Base-by-base conservation (phyloP, 2,113 vertebrate species). In the Todiramphus chloris region DNA sequence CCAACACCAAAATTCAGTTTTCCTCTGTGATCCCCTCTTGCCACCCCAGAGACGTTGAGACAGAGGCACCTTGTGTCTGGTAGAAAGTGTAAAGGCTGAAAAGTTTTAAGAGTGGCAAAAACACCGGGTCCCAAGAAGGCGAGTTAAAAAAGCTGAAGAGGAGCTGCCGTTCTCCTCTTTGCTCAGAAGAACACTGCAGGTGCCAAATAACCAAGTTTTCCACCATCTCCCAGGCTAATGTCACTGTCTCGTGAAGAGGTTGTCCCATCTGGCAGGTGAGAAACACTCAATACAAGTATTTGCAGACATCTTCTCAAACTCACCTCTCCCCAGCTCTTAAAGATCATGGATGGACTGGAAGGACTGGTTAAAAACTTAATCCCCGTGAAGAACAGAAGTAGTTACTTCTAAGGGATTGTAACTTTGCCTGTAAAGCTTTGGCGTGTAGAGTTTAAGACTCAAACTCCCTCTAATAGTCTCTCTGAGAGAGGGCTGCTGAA, bases 391-490 rank as follows among this genome's bases (percentile, higher is more conserved):
- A 46, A 64, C 83, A 80, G 13, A 18, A 95, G 31, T 1, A 73
- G 50, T 44, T 72, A 33, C 35, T 83, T n/a, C 72, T 80, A 35
- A 16, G 6, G 82, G 59, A 25, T 33, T 28, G 13, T 24, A 77
- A 44, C 9, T 44, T 48, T 1, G 1, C 17, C 21, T 1, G 0
- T 46, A 68, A 85, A 92, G 16, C 16, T 64, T 17, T 44, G 55
- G 23, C 63, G 56, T 1, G 18, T 16, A 27, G 27, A 72, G 21
- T 18, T 78, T 23, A 55, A 78, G 20, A 35, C 37, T 66, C 30
- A 16, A 72, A 39, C 18, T 8, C 1, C 14, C 11, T 12, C 9
- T 7, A 19, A 70, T 0, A 23, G 50, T n/a, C 60, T 46, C 20
- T 24, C 31, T 35, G 30, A 72, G 31, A 74, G 56, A 62, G 23